Conservation (phyloP, 2,797 vertebrate genomes). For the Scolopax rusticola region DNA sequence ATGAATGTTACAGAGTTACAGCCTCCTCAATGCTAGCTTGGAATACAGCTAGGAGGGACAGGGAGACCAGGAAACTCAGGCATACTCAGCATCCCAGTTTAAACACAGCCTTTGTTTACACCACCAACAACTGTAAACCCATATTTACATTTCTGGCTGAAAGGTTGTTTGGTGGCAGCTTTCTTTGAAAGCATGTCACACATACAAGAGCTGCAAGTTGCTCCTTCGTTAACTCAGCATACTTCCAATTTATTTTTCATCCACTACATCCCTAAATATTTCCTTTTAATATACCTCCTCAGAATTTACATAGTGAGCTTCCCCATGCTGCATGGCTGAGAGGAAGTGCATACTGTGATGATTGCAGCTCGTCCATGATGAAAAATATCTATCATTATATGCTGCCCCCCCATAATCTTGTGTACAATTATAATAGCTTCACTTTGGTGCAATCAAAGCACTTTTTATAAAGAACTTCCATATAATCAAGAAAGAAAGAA, state of each 20-base stretch:
- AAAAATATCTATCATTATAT: slow-evolving; percentile 36
- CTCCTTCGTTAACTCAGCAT: neutral
- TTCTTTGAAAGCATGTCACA: slow-evolving; percentile 5
- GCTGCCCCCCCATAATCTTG: neutral
- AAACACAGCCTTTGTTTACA: neutral
- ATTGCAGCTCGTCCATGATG: slow-evolving; percentile 24
- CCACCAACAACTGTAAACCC: neutral
- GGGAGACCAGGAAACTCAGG: neutral
- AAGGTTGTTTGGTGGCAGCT: neutral
- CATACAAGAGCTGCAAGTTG: neutral
- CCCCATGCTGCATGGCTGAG: neutral
- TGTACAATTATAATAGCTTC: neutral
- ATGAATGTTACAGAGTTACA: neutral
- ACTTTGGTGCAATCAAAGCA: slow-evolving; percentile 10
- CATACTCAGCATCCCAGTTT: neutral
- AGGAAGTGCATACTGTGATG: slow-evolving; percentile 59
- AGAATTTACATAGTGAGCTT: slow-evolving; percentile 20
- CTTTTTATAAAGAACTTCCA: slow-evolving; percentile 29
- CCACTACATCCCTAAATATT: slow-evolving; percentile 33
- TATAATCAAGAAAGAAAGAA: slow-evolving; percentile 18
- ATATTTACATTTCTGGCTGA: neutral
- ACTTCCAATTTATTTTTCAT: slow-evolving; percentile 62
- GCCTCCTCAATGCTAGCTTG: neutral
- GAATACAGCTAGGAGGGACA: neutral
- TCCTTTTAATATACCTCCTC: slow-evolving; percentile 30